These are phyloP conservation scores for Macaria notata DNA, from an alignment of 2,888 invertebrate species.

Conservation along the genomic window DNA sequence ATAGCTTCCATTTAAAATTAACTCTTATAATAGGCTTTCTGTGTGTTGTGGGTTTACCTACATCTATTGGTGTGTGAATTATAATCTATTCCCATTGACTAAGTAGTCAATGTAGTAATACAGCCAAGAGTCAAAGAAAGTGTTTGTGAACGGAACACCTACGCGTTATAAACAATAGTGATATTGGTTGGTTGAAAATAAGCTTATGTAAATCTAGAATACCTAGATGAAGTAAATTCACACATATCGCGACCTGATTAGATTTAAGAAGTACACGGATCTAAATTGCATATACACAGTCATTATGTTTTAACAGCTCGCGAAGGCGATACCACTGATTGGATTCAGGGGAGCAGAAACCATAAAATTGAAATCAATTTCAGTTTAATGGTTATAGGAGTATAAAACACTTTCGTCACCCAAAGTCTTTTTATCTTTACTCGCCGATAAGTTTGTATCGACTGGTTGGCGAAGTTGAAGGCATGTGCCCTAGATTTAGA, in stretches of 20 bases:
- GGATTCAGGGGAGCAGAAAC: conserved; percentile 79
- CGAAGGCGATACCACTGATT: conserved; percentile 78
- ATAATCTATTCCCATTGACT: too few relatives aligned
- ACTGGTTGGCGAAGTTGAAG: conserved; percentile 10
- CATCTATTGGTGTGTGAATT: too few relatives aligned
- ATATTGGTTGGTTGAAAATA: too few relatives aligned
- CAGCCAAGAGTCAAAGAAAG: too few relatives aligned
- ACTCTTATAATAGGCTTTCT: too few relatives aligned
- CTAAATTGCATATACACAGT: conserved; percentile 60
- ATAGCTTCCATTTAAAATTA: too few relatives aligned
- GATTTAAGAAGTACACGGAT: conserved; percentile 28
- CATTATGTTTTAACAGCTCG: conserved; percentile 76
- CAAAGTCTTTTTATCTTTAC: conserved; percentile 55
- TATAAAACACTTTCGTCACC: conserved; percentile 70
- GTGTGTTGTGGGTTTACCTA: too few relatives aligned
- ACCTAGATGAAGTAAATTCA: too few relatives aligned
- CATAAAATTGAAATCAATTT: conserved; percentile 82
- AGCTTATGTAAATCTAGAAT: too few relatives aligned
- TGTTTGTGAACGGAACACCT: too few relatives aligned
- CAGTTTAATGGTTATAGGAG: conserved; percentile 76
- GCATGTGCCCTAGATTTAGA: conserved; percentile 2
- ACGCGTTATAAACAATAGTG: too few relatives aligned
- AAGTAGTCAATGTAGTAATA: too few relatives aligned
- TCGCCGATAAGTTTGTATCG: conserved; percentile 26
- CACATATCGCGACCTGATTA: background rate